Percentiles rank a stretch among this genome's conserved stretches.
These are phyloP conservation scores for Argyrosomus japonicus DNA, from an alignment of 2,113 vertebrate genomes.

Conservation along the genomic window DNA sequence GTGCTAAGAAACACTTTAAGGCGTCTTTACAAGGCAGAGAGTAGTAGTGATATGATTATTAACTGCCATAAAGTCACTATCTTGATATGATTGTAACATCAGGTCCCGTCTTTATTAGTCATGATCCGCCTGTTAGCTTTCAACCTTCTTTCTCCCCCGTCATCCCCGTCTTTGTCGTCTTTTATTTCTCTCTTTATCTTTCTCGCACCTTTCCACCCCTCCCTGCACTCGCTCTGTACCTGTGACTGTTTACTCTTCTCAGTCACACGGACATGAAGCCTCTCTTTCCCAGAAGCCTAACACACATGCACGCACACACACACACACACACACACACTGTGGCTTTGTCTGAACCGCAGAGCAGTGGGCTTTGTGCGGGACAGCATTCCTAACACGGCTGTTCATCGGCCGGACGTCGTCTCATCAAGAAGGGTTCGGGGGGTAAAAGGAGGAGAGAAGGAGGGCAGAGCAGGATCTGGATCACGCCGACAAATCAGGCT, in stretches of 20 bases:
- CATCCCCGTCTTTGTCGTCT: neutral
- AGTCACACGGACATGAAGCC: constrained; percentile 53
- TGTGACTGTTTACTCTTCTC: constrained; percentile 72
- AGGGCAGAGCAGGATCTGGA: constrained; percentile 19
- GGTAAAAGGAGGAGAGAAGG: neutral
- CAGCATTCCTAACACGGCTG: constrained; percentile 65
- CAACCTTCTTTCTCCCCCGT: neutral
- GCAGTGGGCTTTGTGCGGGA: constrained; percentile 63
- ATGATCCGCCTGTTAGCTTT: constrained; percentile 32
- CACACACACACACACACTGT: constrained; percentile 45
- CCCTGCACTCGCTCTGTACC: constrained; percentile 46
- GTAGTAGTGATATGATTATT: constrained; percentile 24
- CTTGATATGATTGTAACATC: constrained; percentile 13
- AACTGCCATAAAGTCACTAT: constrained; percentile 9
- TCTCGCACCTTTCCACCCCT: constrained; percentile 12
- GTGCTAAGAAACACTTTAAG: neutral
- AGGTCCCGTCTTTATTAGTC: constrained; percentile 7
- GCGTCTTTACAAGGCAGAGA: neutral
- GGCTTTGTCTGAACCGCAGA: constrained; percentile 64
- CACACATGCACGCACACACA: constrained; percentile 49
- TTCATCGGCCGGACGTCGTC: constrained; percentile 59
- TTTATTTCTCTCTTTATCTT: constrained; percentile 13
- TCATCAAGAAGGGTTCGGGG: constrained; percentile 24
- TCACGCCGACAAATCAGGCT: constrained; percentile 43
- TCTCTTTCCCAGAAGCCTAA: constrained; percentile 54